Evolutionary conservation across 2,113 vertebrate genomes (phyloP).

Genomic region (Microcebus tavaratra): DNA sequence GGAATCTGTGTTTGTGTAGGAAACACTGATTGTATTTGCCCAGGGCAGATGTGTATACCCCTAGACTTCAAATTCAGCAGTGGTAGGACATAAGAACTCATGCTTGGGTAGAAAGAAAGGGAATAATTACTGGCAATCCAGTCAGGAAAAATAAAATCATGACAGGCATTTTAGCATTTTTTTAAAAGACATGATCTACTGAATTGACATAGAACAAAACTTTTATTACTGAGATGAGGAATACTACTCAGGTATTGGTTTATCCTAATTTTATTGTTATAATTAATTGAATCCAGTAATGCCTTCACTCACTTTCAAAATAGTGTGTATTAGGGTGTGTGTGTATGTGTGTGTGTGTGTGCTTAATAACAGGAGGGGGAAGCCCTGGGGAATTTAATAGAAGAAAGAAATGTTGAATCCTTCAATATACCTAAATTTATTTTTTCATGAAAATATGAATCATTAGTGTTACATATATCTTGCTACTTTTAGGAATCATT

Average conservation of each 20-base stretch:
- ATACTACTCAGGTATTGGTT: background rate
- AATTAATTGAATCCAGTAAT: background rate
- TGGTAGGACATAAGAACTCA: background rate
- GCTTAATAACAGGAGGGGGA: background rate
- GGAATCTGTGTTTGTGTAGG: conserved; percentile 33
- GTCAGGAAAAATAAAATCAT: background rate
- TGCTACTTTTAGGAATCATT: background rate
- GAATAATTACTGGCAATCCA: background rate
- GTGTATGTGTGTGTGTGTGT: background rate
- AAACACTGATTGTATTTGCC: background rate
- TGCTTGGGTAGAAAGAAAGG: background rate
- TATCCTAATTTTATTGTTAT: background rate
- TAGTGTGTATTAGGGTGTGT: background rate
- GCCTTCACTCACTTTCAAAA: background rate
- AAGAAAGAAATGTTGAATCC: background rate
- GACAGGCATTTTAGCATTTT: background rate
- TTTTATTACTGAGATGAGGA: background rate
- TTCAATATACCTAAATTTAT: background rate
- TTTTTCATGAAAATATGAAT: background rate
- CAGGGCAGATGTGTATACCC: background rate
- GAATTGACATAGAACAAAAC: background rate
- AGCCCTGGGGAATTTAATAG: background rate
- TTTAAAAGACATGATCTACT: background rate
- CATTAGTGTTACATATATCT: background rate
- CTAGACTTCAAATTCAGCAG: background rate